These are phyloP conservation scores for Oceanodroma leucorhoa DNA, from an alignment of 2,797 vertebrate species.

Conservation along the genomic window DNA sequence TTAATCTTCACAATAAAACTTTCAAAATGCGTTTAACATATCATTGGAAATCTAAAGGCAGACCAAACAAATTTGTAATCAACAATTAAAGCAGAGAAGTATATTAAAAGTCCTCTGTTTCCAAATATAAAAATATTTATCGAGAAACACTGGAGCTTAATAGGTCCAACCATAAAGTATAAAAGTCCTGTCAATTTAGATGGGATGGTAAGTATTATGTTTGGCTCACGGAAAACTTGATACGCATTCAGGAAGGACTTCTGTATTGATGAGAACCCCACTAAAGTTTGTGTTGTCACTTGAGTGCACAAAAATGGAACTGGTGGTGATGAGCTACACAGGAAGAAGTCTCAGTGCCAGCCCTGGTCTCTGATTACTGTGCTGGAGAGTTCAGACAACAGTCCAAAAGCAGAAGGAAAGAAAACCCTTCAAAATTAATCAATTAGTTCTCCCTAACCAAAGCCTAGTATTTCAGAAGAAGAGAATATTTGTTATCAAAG, in stretches of 20 bases:
- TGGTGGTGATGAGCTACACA: not conserved
- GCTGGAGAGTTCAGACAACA: not conserved
- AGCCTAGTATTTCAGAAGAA: not conserved
- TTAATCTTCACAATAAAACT: not conserved
- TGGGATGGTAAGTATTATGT: not conserved
- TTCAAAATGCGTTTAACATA: not conserved
- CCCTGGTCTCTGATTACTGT: not conserved
- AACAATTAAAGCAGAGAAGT: not conserved
- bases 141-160: not conserved
- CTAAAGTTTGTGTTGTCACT: not conserved
- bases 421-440: not conserved
- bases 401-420: not conserved
- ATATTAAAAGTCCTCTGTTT: not conserved
- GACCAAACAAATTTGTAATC: not conserved
- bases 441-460: not conserved
- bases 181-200: not conserved
- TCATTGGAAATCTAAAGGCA: not conserved
- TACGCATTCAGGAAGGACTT: not conserved
- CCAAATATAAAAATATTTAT: not conserved
- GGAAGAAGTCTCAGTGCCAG: not conserved
- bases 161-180: not conserved
- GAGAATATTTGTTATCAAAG: not conserved
- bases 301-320: not conserved
- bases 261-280: not conserved
- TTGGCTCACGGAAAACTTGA: not conserved